phyloP scores from a whole-genome alignment of 2,113 vertebrate genomes.

The Scopus umbretta region DNA sequence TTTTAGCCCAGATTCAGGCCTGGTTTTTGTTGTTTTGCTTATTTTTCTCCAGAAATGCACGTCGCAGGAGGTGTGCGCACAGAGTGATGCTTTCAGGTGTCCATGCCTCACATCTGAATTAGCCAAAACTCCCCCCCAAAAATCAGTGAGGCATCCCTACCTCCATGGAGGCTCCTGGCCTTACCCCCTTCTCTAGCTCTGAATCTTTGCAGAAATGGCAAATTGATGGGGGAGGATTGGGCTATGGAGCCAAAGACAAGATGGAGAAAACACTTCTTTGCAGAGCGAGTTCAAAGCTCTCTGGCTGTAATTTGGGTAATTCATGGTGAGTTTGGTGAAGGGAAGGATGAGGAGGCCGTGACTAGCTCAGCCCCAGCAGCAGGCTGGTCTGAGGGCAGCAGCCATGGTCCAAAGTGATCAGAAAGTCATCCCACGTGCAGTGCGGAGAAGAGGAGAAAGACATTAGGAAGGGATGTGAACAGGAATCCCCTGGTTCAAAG shows the following conservation, averaged over 20 bases:
- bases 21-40: background rate
- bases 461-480: background rate
- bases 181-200: background rate
- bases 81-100: background rate
- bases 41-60: background rate
- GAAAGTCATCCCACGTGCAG: background rate
- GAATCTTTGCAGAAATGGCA: background rate
- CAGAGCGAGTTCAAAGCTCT: background rate
- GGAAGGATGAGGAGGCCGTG: background rate
- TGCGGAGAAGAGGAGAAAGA: background rate
- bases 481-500: slow-evolving; percentile 32
- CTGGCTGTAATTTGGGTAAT: background rate
- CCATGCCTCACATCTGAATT: background rate
- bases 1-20: background rate
- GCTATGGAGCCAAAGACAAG: background rate
- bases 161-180: background rate
- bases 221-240: background rate
- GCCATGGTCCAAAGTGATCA: background rate
- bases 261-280: background rate
- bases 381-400: background rate
- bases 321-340: background rate
- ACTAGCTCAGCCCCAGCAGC: background rate
- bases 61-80: background rate
- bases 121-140: background rate
- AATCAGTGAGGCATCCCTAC: fast-evolving